Conservation (phyloP, 2,888 invertebrate genomes). For the Galerucella calmariensis region DNA sequence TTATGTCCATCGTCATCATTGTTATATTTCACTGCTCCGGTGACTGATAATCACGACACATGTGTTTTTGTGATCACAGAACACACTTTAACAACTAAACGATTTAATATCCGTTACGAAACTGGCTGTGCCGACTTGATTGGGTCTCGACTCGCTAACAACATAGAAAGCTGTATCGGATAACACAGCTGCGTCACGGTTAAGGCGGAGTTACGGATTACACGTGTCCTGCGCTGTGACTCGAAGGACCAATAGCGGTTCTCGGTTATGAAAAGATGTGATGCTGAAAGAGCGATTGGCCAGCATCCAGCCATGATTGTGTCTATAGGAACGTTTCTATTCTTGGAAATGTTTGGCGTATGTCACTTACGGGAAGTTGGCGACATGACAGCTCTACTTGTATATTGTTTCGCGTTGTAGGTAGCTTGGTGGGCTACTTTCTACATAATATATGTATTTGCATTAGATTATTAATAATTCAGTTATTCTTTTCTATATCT, state of each 20-base stretch:
- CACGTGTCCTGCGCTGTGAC: slow-evolving; percentile 58
- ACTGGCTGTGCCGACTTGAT: slow-evolving; percentile 38
- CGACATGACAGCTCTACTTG: slow-evolving; percentile 64
- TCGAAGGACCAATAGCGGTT: slow-evolving; percentile 55
- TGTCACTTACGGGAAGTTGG: slow-evolving; percentile 62
- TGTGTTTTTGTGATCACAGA: slow-evolving; percentile 28
- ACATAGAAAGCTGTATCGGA: slow-evolving; percentile 21
- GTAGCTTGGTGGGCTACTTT: slow-evolving; percentile 21
- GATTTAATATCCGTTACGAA: slow-evolving; percentile 41
- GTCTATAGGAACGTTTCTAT: slow-evolving; percentile 63
- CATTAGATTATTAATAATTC: slow-evolving; percentile 9
- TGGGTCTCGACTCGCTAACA: slow-evolving; percentile 27
- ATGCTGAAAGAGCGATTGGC: slow-evolving; percentile 63
- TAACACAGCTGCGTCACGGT: slow-evolving; percentile 20
- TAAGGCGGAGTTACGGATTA: slow-evolving; percentile 53
- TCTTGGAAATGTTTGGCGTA: slow-evolving; percentile 60
- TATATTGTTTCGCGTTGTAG: slow-evolving; percentile 60
- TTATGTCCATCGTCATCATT: slow-evolving; percentile 87
- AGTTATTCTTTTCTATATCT: background rate
- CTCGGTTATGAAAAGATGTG: slow-evolving; percentile 58
- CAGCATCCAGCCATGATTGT: slow-evolving; percentile 65
- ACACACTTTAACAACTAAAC: slow-evolving; percentile 36
- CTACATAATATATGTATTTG: slow-evolving; percentile 18
- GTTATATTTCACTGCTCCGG: slow-evolving; percentile 42
- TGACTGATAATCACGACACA: slow-evolving; percentile 32